Evolutionary conservation across 1,140 invertebrate species (phyloP), one percentile per base, ranked within the genome.

Genomic region (Elysia chlorotica): DNA sequence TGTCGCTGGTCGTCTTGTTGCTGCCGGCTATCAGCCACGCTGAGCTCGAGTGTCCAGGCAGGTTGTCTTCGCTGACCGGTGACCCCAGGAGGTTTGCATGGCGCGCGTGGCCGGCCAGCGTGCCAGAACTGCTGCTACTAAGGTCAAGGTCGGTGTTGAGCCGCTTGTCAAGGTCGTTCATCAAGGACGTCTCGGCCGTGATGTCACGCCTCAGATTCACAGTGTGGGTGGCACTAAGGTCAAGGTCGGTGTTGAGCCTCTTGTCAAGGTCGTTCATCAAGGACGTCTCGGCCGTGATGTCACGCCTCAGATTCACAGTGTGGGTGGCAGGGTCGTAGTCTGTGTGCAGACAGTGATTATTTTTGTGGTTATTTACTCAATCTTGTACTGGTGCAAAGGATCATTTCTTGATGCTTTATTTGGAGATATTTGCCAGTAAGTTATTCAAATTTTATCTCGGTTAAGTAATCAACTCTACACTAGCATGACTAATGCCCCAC

Each of bases 211-310:
- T 66, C 21, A 86, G 73, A 62, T 85, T 85, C 1, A 82, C 81
- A 30, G 79, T 78, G 37, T 75, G 79, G 71, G n/a, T n/a, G n/a
- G n/a, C n/a, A 37, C 71, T 78, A n/a, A n/a, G n/a, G n/a, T n/a
- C n/a, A n/a, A n/a, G n/a, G n/a, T n/a, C n/a, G n/a, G n/a, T n/a
- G n/a, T n/a, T n/a, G n/a, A n/a, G n/a, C n/a, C n/a, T 75, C 63
- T 86, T 86, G 77, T 86, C 85, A 53, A 86, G 81, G 74, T 86
- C 85, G 62, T 84, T 85, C 85, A 86, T 86, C 25, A 86, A 69
- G 0, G 83, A 85, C 3, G 83, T 86, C 65, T 86, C 85, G 2
- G 84, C 84, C 17, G 85, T 86, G 35, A 86, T 82, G 71, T 86
- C 85, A 48, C 84, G 72, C 21, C 85, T 66, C 21, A 86, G 73